Percentiles rank a stretch among this genome's conserved stretches.
Conservation (phyloP, 2,113 vertebrate species). For the Nymphicus hollandicus region DNA sequence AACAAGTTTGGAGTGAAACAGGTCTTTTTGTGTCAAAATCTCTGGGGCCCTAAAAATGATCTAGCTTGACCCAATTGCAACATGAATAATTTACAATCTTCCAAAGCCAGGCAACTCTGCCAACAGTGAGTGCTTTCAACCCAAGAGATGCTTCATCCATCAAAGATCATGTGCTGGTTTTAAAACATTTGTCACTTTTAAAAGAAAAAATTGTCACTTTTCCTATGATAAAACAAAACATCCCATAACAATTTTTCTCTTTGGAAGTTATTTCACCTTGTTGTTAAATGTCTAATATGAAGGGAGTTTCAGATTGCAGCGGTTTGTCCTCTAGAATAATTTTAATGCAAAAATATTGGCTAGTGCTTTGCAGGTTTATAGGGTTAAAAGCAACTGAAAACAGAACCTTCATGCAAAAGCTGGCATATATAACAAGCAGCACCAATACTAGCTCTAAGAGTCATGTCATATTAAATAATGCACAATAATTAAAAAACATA, state of each 20-base stretch:
- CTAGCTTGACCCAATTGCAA: background rate
- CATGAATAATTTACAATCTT: background rate
- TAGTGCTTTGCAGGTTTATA: background rate
- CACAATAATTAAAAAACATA: background rate
- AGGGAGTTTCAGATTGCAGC: background rate
- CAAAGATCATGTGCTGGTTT: background rate
- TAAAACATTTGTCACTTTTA: background rate
- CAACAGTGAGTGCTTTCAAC: background rate
- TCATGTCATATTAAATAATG: background rate
- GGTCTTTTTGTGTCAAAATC: background rate
- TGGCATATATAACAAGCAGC: background rate
- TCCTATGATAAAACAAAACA: background rate
- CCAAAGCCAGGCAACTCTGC: background rate
- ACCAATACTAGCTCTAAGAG: background rate
- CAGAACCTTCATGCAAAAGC: background rate
- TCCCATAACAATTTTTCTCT: background rate
- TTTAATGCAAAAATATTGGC: background rate
- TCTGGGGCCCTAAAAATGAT: background rate
- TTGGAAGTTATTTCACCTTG: background rate
- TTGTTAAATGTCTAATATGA: background rate
- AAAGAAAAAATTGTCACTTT: background rate
- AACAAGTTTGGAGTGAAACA: background rate
- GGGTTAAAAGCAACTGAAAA: background rate
- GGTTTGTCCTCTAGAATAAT: background rate
- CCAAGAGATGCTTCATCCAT: background rate